Evolutionary conservation across 1,140 invertebrate genomes (phyloP), one percentile per base, ranked within the genome.

Genomic region (Sminthurides bifidus): DNA sequence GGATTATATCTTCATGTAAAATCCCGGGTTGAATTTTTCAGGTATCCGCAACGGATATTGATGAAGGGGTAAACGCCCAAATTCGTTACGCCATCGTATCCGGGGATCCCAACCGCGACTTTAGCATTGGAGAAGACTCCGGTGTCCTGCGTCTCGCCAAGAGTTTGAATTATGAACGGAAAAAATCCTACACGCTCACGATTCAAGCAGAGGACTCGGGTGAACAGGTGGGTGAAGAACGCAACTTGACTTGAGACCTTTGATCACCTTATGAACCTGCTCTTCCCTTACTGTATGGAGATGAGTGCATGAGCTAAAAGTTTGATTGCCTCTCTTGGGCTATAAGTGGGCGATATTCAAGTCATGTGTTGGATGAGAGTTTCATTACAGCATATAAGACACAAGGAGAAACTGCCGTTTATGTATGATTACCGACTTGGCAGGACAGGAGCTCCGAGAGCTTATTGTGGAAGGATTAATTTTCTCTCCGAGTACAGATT

Each of bases 101-200:
- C n/a, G 92, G 92, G 2, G 90, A 96, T 72, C 80, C 84, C 40
- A 92, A 92, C 71, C 78, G 85, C 33, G 88, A 93, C 69, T 93
- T 90, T 66, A 82, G 79, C 64, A 89, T 95, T 45, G 85, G 86
- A 41, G 85, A 92, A 71, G 87, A 93, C 67, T 83, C 84, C 1
- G 92, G 92, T 1, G 78, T 87, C 2, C 81, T 96, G 19, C 76
- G 87, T 43, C 85, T 94, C 0, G 84, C 87, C 5, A 91, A 91
- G 73, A 88, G 88, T 69, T 72, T 94, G 6, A 92, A 93, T 70
- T 95, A 83, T 70, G 92, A 96, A 71, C 77, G 91, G 15, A 85
- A 87, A 66, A 80, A 81, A 15, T 79, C 81, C 4, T 95, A 95
- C 66, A 72, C 81, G 19, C 70, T 97, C 52, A 85, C 79, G 0